Base-by-base conservation (phyloP, 2,888 invertebrate species). In the Lottia gigantea region DNA sequence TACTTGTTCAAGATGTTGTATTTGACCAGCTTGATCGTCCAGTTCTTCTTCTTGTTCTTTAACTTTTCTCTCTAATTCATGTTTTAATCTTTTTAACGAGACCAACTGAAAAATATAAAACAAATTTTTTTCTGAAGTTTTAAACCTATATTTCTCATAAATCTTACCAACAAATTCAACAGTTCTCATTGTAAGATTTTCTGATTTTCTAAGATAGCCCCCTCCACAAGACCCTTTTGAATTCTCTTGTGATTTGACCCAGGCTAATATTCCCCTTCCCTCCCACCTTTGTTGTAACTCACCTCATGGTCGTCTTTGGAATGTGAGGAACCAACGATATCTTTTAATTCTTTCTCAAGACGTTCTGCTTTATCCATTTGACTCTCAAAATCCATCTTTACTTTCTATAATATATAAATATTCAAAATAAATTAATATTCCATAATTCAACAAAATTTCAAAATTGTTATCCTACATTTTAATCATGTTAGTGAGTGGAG, bases 1-100 rank as follows among this genome's bases (percentile, higher is more conserved):
- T 71, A 87, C 88, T 88, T 96, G 96, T 87, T 97, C 96, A 84
- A 98, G 90, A 81, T 97, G 91, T 89, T 94, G 92, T 83, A 95
- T 94, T 90, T 95, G 94, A 6, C 96, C 97, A 3, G 97, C 96
- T 86, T 97, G 92, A 86, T 98, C 98, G 85, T 98, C 98, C 67
- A 98, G 90, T 88, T 98, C 98, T 87, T 98, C 97, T 86, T 97
- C 97, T 76, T 90, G 90, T 69, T 90, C 90, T 74, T 95, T 92
- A 46, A 93, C 90, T 76, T 95, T 93, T 62, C 94, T 91, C 88
- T 97, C 97, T 74, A 96, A 91, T 79, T 97, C 97, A 77, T 95
- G 93, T 87, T 95, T 95, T 25, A 92, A 92, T 81, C 95, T 93
- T 75, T 95, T 92, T 80, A 97, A 90, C 68, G 93, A 91, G 8